These are phyloP conservation scores for Thaleichthys pacificus DNA, from an alignment of 2,797 vertebrate genomes.

Conservation along the genomic window DNA sequence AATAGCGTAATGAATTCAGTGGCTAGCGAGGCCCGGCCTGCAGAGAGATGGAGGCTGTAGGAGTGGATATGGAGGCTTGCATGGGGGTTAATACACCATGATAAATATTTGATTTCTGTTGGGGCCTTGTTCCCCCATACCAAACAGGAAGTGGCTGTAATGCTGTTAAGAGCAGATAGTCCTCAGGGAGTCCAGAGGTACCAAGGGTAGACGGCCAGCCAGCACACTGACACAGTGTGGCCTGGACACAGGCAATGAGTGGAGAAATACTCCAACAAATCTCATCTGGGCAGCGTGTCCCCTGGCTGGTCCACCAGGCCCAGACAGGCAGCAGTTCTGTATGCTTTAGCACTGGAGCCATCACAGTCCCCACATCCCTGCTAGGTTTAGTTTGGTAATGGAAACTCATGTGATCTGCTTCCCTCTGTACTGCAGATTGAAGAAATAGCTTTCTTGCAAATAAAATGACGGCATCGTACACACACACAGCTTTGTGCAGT, in stretches of 20 bases:
- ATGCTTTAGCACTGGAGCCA: too few relatives aligned
- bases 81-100: constrained; percentile 76
- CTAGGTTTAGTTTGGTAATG: not conserved
- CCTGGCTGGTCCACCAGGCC: not conserved
- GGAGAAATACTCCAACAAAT: constrained; percentile 10
- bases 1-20: constrained; percentile 77
- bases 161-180: constrained; percentile 75
- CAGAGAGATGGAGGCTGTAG: constrained; percentile 41
- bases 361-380: not conserved
- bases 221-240: constrained; percentile 54
- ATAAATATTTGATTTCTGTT: constrained; percentile 80
- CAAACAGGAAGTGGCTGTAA: constrained; percentile 78
- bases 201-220: constrained; percentile 46
- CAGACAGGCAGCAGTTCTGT: not conserved
- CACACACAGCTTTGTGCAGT: not conserved
- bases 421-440: too few relatives aligned
- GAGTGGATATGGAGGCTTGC: constrained; percentile 36
- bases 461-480: not conserved
- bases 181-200: constrained; percentile 66
- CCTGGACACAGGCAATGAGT: constrained; percentile 54
- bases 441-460: too few relatives aligned
- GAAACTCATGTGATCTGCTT: not conserved
- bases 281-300: not conserved
- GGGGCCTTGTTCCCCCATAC: constrained; percentile 70
- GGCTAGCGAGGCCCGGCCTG: constrained; percentile 40